phyloP scores from a whole-genome alignment of 1,140 invertebrate genomes.

The Diprion similis region DNA sequence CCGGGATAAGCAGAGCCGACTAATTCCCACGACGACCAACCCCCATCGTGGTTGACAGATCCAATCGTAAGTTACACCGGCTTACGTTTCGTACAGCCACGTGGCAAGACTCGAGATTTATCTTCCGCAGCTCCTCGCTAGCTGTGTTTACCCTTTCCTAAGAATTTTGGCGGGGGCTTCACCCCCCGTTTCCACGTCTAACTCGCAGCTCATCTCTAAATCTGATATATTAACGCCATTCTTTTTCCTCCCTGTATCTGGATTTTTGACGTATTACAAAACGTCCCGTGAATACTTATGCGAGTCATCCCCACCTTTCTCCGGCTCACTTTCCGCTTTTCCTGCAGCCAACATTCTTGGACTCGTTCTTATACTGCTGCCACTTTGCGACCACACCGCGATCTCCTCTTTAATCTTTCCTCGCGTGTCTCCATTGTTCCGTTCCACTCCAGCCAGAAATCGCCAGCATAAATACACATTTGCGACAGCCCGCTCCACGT shows the following conservation, averaged over 20 bases:
- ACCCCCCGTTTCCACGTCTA: background rate
- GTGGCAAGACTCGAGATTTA: background rate
- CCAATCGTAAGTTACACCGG: background rate
- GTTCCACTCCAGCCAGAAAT: slow-evolving; percentile 3
- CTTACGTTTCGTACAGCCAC: too few species aligned
- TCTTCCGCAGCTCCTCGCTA: background rate
- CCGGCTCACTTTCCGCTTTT: slow-evolving; percentile 22
- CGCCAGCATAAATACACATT: slow-evolving; percentile 15
- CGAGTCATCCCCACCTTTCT: background rate
- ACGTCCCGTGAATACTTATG: slow-evolving; percentile 45
- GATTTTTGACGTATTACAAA: slow-evolving; percentile 46
- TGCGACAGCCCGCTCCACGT: slow-evolving; percentile 2
- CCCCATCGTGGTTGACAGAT: slow-evolving; percentile 6
- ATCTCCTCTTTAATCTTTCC: slow-evolving; percentile 9
- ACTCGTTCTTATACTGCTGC: background rate
- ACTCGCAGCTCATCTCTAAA: slow-evolving; percentile 2
- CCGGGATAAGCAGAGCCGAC: background rate
- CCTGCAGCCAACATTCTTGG: background rate
- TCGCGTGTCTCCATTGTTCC: background rate
- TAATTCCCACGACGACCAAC: background rate
- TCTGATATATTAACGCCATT: slow-evolving; percentile 38
- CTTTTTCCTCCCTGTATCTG: slow-evolving; percentile 38
- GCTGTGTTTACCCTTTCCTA: background rate
- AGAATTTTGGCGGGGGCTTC: background rate
- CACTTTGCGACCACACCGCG: slow-evolving; percentile 1